Percentiles rank a stretch among this genome's conserved stretches.
phyloP scores from a whole-genome alignment of 2,888 invertebrate genomes.

The Chorisops tibialis region DNA sequence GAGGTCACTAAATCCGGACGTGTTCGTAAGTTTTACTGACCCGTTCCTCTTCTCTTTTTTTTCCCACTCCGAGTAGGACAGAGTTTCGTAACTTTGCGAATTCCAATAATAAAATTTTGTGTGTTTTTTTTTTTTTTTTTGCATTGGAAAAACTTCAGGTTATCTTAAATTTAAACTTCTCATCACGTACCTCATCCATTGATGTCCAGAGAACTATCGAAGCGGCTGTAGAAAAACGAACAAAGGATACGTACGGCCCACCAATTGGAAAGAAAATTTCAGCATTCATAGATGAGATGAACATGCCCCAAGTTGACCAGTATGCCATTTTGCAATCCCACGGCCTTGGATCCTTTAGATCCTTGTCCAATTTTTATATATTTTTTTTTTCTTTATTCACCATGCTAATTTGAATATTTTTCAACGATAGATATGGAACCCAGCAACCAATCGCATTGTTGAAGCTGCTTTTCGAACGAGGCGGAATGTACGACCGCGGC shows the following conservation, averaged over 20 bases:
- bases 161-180: slow-evolving; percentile 82
- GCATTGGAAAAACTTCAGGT: slow-evolving; percentile 55
- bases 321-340: slow-evolving; percentile 37
- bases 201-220: slow-evolving; percentile 87
- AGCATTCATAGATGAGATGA: slow-evolving; percentile 91
- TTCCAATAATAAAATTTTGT: not conserved
- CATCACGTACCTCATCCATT: slow-evolving; percentile 84
- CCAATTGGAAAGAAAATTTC: slow-evolving; percentile 85
- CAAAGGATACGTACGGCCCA: slow-evolving; percentile 86
- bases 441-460: slow-evolving; percentile 91
- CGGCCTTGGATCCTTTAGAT: not conserved
- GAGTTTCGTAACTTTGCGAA: not conserved
- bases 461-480: slow-evolving; percentile 84
- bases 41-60: slow-evolving; percentile 18
- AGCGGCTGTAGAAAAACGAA: slow-evolving; percentile 83
- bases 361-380: not conserved
- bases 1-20: slow-evolving; percentile 63
- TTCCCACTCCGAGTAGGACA: not conserved
- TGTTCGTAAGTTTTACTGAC: slow-evolving; percentile 59
- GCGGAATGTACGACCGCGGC: slow-evolving; percentile 84
- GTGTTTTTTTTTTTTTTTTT: slow-evolving; percentile 1
- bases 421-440: slow-evolving; percentile 74
- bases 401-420: not conserved
- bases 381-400: not conserved
- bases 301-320: slow-evolving; percentile 77